Conservation (phyloP, 2,113 vertebrate species). For the Papio anubis region DNA sequence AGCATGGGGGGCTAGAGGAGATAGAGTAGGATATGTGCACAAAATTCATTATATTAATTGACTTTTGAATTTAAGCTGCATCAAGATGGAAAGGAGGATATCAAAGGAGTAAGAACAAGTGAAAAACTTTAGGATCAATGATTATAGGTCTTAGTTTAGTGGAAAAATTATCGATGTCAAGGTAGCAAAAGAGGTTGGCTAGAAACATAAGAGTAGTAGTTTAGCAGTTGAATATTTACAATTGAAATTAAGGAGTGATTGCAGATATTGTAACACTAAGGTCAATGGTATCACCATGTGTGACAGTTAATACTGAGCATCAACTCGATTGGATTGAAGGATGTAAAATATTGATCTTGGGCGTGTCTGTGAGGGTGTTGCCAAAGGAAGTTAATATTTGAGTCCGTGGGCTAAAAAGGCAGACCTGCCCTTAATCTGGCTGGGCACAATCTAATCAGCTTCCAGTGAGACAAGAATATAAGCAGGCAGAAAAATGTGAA, state of each 20-base stretch:
- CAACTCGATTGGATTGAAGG: too few relatives aligned
- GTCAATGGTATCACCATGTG: neutral
- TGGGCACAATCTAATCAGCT: too few relatives aligned
- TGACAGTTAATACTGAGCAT: too few relatives aligned
- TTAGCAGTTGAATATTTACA: conserved; percentile 3
- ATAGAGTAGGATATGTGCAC: neutral
- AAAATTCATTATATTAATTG: neutral
- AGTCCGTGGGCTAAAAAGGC: too few relatives aligned
- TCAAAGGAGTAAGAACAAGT: neutral
- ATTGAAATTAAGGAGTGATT: neutral
- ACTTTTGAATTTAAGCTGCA: neutral
- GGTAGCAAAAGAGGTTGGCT: neutral
- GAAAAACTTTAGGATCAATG: neutral
- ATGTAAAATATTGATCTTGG: too few relatives aligned
- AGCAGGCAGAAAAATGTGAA: too few relatives aligned
- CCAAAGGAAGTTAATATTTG: too few relatives aligned
- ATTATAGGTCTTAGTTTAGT: neutral
- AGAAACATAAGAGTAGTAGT: neutral
- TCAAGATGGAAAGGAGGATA: neutral
- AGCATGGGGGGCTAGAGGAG: neutral
- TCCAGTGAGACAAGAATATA: too few relatives aligned
- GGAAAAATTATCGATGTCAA: neutral
- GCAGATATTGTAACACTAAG: neutral
- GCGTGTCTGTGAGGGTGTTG: too few relatives aligned
- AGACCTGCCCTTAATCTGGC: too few relatives aligned